Evolutionary conservation across 2,888 invertebrate genomes (phyloP).

Genomic region (Microctonus aethiopoides): DNA sequence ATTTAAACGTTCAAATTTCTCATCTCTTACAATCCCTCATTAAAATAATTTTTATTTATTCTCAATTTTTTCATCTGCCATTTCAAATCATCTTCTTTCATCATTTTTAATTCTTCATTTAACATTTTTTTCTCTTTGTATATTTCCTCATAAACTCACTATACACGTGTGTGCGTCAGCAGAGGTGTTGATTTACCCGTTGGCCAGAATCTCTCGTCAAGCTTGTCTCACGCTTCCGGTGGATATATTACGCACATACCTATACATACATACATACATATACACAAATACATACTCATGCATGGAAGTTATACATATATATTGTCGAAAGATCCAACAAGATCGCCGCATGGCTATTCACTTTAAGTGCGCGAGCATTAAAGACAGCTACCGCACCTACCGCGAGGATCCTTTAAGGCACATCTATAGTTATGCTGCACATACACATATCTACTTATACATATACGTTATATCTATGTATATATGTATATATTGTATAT

Average conservation of each 20-base stretch:
- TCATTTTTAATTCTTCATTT: neutral
- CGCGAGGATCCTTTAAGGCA: conserved; percentile 3
- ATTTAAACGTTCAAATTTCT: too few relatives aligned
- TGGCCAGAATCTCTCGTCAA: conserved; percentile 18
- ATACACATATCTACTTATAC: too few relatives aligned
- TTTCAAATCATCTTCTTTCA: too few relatives aligned
- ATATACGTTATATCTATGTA: too few relatives aligned
- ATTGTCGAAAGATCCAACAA: conserved; percentile 15
- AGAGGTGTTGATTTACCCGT: conserved; percentile 29
- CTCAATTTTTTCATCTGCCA: too few relatives aligned
- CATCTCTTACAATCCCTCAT: too few relatives aligned
- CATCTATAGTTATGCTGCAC: neutral
- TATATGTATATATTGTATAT: too few relatives aligned
- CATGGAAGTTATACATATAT: neutral
- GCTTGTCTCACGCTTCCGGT: conserved; percentile 20
- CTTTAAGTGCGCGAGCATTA: conserved; percentile 24
- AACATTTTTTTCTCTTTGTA: neutral
- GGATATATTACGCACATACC: too few relatives aligned
- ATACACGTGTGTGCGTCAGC: conserved; percentile 1
- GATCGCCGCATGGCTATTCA: conserved; percentile 16
- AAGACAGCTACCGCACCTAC: conserved; percentile 24
- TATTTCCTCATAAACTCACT: neutral
- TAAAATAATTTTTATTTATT: too few relatives aligned
- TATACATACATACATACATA: too few relatives aligned
- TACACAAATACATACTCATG: neutral